A percentile compares a stretch with the other conserved stretches of the same genome.
These are phyloP conservation scores for Meloidogyne chitwoodi DNA, from an alignment of 1,140 invertebrate species.

Conservation along the genomic window DNA sequence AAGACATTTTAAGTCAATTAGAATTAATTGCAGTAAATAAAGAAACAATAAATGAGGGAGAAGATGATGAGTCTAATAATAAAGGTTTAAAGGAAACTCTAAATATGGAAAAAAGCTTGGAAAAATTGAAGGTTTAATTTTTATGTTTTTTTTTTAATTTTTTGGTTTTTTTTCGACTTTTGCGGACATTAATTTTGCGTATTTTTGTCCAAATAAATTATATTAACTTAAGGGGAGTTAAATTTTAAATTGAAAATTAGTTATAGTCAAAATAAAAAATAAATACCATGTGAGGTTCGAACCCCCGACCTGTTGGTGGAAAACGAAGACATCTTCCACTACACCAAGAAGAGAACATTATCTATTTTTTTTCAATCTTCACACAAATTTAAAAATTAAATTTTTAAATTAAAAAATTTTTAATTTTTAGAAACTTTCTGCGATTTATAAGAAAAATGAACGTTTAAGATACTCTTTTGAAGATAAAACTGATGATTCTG, in stretches of 20 bases:
- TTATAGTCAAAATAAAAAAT: background rate
- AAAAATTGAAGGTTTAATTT: background rate
- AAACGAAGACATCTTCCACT: background rate
- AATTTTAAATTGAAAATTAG: too few relatives aligned
- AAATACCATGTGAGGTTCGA: background rate
- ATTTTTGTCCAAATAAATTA: too few relatives aligned
- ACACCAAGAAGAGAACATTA: too few relatives aligned
- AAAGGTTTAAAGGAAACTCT: background rate
- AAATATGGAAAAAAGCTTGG: conserved; percentile 10
- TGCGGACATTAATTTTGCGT: too few relatives aligned
- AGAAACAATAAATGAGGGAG: background rate
- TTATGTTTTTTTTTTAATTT: background rate
- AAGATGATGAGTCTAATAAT: background rate
- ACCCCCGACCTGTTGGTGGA: background rate
- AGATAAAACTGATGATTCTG: conserved; percentile 36
- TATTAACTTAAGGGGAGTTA: too few relatives aligned
- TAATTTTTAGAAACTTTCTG: background rate
- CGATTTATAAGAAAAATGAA: conserved; percentile 26
- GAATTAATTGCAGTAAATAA: conserved; percentile 24
- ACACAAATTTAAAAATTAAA: background rate
- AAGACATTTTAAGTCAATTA: conserved; percentile 36
- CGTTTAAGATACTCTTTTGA: conserved; percentile 29
- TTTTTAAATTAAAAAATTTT: background rate
- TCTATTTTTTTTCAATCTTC: background rate
- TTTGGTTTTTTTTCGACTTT: background rate